Conservation (phyloP, 2,113 vertebrate species). For the Petromus typicus region DNA sequence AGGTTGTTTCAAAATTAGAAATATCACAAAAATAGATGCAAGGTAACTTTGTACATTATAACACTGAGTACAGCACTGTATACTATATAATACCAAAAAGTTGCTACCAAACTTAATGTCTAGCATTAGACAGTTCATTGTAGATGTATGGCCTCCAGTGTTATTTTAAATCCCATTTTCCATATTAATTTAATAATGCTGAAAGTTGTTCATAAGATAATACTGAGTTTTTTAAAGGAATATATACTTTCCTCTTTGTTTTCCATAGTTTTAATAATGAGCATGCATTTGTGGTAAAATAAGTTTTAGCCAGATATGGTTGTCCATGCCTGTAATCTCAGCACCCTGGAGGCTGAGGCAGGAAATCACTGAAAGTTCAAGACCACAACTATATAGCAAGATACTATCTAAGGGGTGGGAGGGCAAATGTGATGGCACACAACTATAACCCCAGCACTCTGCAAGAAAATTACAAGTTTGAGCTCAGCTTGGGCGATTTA, state of each 20-base stretch:
- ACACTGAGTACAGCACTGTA: not conserved
- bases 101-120: not conserved
- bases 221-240: constrained; percentile 35
- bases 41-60: not conserved
- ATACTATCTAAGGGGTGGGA: not conserved
- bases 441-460: not conserved
- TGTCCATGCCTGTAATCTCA: not conserved
- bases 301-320: not conserved
- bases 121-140: not conserved
- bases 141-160: not conserved
- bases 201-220: constrained; percentile 1
- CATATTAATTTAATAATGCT: constrained; percentile 26
- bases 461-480: not conserved
- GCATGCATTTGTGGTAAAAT: not conserved
- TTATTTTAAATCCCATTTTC: constrained; percentile 23
- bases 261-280: constrained; percentile 50
- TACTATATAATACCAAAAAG: not conserved
- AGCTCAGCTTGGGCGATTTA: not conserved
- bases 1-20: not conserved
- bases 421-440: not conserved
- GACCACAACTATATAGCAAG: not conserved
- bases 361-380: not conserved
- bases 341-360: not conserved
- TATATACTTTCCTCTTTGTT: constrained; percentile 6
- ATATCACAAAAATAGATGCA: constrained; percentile 24